Conservation (phyloP, 2,113 vertebrate genomes). For the Colius striatus region DNA sequence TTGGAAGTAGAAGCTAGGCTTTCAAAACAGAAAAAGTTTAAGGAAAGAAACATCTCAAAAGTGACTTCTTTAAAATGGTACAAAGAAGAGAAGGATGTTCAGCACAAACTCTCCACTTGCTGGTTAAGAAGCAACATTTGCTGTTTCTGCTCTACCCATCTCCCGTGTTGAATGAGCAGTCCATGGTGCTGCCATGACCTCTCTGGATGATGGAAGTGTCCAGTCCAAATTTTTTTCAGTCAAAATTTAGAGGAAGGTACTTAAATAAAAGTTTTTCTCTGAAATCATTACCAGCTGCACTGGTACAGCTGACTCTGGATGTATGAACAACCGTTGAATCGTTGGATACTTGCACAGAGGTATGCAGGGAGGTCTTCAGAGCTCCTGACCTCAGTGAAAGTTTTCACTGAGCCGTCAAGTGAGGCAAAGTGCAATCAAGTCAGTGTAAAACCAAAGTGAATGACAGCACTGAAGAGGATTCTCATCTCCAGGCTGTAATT, state of each 20-base stretch:
- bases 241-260: background rate
- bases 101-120: background rate
- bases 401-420: conserved; percentile 3
- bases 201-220: background rate
- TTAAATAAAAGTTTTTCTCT: background rate
- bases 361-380: background rate
- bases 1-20: background rate
- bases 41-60: background rate
- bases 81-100: background rate
- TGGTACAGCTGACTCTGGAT: background rate
- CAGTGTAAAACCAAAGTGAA: conserved; percentile 20
- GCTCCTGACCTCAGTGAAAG: conserved; percentile 1
- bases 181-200: background rate
- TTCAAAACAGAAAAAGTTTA: background rate
- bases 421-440: conserved; percentile 19
- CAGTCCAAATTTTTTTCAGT: background rate
- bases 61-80: background rate
- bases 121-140: background rate
- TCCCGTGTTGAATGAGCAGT: background rate
- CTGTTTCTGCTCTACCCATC: background rate
- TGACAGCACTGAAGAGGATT: conserved; percentile 49
- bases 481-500: conserved; percentile 44
- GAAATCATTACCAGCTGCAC: background rate
- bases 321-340: background rate
- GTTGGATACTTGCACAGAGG: background rate